These are phyloP conservation scores for Trachymyrmex septentrionalis DNA, from an alignment of 1,140 invertebrate species.

Conservation along the genomic window DNA sequence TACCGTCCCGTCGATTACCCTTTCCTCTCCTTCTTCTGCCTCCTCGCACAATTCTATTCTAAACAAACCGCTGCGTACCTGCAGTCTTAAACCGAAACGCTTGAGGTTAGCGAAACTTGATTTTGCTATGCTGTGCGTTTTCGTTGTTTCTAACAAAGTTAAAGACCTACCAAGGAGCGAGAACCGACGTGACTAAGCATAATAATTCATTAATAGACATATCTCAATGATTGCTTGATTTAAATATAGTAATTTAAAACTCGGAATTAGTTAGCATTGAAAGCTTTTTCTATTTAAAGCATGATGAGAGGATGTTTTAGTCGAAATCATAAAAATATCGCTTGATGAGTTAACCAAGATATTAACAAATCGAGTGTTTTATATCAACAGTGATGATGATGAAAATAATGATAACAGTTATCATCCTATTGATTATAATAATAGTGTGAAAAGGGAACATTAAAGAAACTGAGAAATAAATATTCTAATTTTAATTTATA, in stretches of 20 bases:
- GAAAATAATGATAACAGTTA: neutral
- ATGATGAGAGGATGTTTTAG: constrained; percentile 12
- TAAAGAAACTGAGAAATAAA: neutral
- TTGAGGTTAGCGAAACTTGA: constrained; percentile 84
- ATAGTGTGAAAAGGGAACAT: neutral
- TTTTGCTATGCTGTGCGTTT: constrained; percentile 79
- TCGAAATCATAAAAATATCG: constrained; percentile 33
- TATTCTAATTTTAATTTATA: constrained; percentile 19
- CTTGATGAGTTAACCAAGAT: constrained; percentile 13
- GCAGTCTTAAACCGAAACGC: constrained; percentile 85
- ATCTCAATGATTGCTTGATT: constrained; percentile 18
- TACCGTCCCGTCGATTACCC: constrained; percentile 82
- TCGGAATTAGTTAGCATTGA: neutral
- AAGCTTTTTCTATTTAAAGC: constrained; percentile 17
- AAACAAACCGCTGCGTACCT: constrained; percentile 84
- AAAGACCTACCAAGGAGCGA: neutral
- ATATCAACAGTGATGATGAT: neutral
- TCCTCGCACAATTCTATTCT: constrained; percentile 80
- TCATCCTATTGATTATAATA: constrained; percentile 8
- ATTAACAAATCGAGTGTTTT: constrained; percentile 40
- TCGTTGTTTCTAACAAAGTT: constrained; percentile 53
- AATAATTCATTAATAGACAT: constrained; percentile 26
- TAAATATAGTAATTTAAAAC: neutral
- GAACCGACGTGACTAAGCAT: constrained; percentile 33
- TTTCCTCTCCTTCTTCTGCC: constrained; percentile 74